Conservation (phyloP, 2,113 vertebrate species). For the Rissa tridactyla region DNA sequence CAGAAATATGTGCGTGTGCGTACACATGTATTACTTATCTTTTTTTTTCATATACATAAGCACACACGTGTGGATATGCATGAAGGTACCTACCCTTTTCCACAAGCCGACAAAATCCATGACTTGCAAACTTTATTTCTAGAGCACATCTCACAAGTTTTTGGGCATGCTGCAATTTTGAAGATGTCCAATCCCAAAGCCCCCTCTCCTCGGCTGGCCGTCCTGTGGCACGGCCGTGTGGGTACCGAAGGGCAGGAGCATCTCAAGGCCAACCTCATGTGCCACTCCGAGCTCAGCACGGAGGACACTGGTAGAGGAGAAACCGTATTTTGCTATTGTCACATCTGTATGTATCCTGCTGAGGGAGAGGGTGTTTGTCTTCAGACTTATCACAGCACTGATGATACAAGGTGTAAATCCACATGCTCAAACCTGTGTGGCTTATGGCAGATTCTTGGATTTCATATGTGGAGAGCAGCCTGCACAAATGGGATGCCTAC, state of each 20-base stretch:
- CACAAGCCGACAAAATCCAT: neutral
- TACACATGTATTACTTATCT: neutral
- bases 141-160: neutral
- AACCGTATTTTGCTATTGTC: neutral
- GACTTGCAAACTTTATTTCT: neutral
- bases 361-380: neutral
- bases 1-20: neutral
- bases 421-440: neutral
- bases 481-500: neutral
- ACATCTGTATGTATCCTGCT: neutral
- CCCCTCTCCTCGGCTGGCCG: neutral
- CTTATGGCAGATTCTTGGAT: neutral
- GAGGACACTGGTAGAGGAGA: neutral
- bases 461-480: neutral
- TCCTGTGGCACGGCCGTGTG: fast-evolving
- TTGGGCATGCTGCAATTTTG: neutral
- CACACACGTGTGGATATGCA: neutral
- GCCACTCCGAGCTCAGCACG: neutral
- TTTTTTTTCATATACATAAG: neutral
- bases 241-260: neutral
- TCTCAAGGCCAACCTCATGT: neutral
- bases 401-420: neutral
- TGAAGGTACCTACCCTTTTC: neutral
- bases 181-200: neutral
- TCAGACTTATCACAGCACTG: neutral